Evolutionary conservation across 2,888 invertebrate species (phyloP).

Genomic region (Piscicola geometra): DNA sequence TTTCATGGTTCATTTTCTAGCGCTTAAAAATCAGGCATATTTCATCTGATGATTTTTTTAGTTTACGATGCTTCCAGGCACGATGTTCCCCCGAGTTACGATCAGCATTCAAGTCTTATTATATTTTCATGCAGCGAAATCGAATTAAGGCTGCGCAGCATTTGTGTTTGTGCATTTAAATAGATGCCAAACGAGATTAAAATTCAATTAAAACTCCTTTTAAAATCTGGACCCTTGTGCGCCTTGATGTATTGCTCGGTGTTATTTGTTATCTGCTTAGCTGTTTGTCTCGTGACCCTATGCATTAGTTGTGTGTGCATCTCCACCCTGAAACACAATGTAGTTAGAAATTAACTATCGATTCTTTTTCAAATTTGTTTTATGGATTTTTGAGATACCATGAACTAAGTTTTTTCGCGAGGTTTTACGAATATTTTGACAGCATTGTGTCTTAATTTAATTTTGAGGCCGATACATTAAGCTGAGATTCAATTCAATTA

Average conservation of each 20-base stretch:
- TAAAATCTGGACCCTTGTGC: not conserved
- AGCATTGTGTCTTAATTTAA: not conserved
- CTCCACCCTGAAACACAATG: constrained; percentile 18
- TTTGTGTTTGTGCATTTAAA: constrained; percentile 33
- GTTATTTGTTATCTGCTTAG: not conserved
- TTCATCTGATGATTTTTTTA: too few species aligned
- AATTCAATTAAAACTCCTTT: constrained; percentile 22
- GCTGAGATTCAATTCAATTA: not conserved
- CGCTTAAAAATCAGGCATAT: too few species aligned
- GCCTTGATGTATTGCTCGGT: not conserved
- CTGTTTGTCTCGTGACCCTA: too few species aligned
- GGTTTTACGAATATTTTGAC: not conserved
- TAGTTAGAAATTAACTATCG: constrained; percentile 22
- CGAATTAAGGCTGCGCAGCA: constrained; percentile 23
- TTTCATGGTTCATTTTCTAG: too few species aligned
- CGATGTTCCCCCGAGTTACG: not conserved
- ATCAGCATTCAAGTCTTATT: constrained; percentile 17
- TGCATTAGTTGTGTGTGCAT: constrained; percentile 24
- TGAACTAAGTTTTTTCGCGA: not conserved
- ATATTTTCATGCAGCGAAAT: constrained; percentile 33
- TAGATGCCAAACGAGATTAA: constrained; percentile 29
- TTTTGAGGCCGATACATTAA: not conserved
- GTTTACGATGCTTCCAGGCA: not conserved
- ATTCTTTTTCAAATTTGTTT: too few species aligned
- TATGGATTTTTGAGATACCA: too few species aligned